phyloP scores from a whole-genome alignment of 2,888 invertebrate genomes.

The Sphaeridia pumilis region DNA sequence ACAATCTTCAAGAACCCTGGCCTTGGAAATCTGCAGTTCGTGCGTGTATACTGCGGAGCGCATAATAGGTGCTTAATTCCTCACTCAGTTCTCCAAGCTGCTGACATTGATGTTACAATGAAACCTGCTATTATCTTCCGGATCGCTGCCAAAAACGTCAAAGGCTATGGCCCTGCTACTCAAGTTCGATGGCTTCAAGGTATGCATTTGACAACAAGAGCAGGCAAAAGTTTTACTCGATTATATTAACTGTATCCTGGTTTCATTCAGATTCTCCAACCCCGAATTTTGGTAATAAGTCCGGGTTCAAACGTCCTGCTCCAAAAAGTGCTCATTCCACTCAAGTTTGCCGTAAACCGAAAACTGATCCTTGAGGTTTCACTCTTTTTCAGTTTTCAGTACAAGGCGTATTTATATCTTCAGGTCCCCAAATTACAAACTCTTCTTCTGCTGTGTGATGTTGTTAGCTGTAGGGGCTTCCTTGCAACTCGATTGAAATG shows the following conservation, averaged over 20 bases:
- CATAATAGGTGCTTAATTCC: slow-evolving; percentile 84
- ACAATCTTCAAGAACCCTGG: not conserved
- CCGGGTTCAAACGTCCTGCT: not conserved
- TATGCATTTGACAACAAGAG: too few species aligned
- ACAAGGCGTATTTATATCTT: too few species aligned
- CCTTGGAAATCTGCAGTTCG: slow-evolving; percentile 64
- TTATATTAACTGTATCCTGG: not conserved
- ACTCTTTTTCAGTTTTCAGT: too few species aligned
- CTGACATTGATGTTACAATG: slow-evolving; percentile 82
- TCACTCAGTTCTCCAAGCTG: slow-evolving; percentile 70
- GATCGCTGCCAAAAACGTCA: slow-evolving; percentile 95
- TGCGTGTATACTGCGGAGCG: slow-evolving; percentile 90
- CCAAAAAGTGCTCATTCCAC: too few species aligned
- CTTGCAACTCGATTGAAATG: too few species aligned
- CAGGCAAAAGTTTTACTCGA: too few species aligned
- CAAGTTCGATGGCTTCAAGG: slow-evolving; percentile 99
- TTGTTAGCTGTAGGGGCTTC: too few species aligned
- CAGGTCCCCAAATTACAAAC: too few species aligned
- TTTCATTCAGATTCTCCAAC: not conserved
- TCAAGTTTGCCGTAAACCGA: too few species aligned
- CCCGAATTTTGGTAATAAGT: not conserved
- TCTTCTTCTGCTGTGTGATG: too few species aligned
- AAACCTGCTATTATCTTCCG: slow-evolving; percentile 97
- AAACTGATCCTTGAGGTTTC: too few species aligned
- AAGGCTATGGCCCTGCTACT: slow-evolving; percentile 99